Evolutionary conservation across 2,113 vertebrate genomes (phyloP).

Genomic region (Tiliqua scincoides): DNA sequence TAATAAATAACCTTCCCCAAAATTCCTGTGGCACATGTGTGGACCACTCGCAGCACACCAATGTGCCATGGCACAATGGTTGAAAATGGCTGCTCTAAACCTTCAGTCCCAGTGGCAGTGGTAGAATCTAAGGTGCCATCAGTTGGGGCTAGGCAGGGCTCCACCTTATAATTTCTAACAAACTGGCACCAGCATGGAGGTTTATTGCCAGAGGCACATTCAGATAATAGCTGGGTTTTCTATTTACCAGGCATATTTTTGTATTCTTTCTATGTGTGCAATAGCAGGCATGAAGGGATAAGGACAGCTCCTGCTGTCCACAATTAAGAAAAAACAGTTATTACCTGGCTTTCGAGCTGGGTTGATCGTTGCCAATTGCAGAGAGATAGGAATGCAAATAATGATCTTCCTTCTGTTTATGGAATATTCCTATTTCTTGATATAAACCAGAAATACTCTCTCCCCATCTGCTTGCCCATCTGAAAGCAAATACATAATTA

Average conservation of each 20-base stretch:
- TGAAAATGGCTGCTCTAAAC: too few species aligned
- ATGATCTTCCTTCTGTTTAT: constrained; percentile 6
- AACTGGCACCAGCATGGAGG: too few species aligned
- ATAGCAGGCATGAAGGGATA: neutral
- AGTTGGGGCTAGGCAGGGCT: too few species aligned
- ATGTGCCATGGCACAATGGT: too few species aligned
- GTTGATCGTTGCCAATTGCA: neutral
- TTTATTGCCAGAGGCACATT: neutral
- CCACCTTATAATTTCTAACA: too few species aligned
- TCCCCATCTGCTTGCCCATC: constrained; percentile 16
- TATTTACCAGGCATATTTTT: neutral
- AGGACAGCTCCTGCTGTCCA: neutral
- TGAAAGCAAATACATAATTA: constrained; percentile 40
- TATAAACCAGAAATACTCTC: constrained; percentile 26
- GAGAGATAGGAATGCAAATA: neutral
- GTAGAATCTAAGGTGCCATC: too few species aligned
- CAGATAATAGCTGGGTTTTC: neutral
- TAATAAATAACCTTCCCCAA: too few species aligned
- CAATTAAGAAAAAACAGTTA: neutral
- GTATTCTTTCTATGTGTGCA: neutral
- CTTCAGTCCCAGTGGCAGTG: too few species aligned
- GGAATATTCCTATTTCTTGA: constrained; percentile 8
- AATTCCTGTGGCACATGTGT: too few species aligned
- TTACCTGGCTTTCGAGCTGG: neutral
- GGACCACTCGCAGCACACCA: too few species aligned